phyloP scores from a whole-genome alignment of 2,888 invertebrate species.

The Pseudococcus longispinus region DNA sequence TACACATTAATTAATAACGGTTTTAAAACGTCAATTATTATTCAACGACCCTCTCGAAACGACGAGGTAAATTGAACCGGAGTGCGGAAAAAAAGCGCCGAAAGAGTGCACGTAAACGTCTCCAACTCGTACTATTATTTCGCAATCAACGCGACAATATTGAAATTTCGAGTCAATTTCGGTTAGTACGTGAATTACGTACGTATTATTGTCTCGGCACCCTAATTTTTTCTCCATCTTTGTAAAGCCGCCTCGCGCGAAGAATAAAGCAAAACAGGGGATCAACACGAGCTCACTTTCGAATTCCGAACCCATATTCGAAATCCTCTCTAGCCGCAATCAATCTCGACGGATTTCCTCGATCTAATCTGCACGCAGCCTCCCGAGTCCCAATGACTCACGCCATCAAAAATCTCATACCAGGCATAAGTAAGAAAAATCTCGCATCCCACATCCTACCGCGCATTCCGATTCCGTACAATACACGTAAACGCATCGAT shows the following conservation, averaged over 20 bases:
- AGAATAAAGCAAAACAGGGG: not conserved
- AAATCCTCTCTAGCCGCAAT: not conserved
- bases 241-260: not conserved
- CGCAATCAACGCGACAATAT: slow-evolving; percentile 8
- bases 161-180: slow-evolving; percentile 23
- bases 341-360: not conserved
- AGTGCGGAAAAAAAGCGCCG: not conserved
- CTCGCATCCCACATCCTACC: not conserved
- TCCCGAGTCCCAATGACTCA: not conserved
- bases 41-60: slow-evolving; percentile 8
- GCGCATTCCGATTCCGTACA: not conserved
- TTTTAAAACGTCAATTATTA: slow-evolving; percentile 40
- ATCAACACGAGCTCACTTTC: not conserved
- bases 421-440: not conserved
- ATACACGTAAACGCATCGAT: not conserved
- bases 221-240: not conserved
- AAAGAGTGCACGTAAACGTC: not conserved
- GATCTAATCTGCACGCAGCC: not conserved
- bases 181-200: not conserved
- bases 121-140: slow-evolving; percentile 23
- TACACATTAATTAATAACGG: slow-evolving; percentile 33
- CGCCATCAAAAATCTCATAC: not conserved
- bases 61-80: slow-evolving; percentile 6
- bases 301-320: not conserved
- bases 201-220: not conserved